Evolutionary conservation across 1,140 invertebrate genomes (phyloP), one percentile per base, ranked within the genome.

Genomic region (Vanessa atalanta): DNA sequence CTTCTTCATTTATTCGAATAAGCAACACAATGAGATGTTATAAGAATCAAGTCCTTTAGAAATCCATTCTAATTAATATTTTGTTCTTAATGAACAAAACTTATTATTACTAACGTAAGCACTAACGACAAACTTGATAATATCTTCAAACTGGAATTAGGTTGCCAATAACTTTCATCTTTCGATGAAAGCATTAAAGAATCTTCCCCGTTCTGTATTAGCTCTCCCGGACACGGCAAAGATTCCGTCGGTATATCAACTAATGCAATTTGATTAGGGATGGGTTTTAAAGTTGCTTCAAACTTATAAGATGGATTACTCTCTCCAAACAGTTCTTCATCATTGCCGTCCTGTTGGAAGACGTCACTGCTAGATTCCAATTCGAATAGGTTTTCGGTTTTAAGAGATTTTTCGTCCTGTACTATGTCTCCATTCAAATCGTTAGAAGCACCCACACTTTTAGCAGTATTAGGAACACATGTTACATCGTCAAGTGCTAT

Each of bases 141-240:
- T 60, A 76, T 73, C 63, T 74, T 84, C n/a, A 65, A 63, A 80
- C 82, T 87, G 7, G 83, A 85, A 71, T 75, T 87, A 6, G 80
- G 72, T 70, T 81, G 79, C 90, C 89, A 91, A 65, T 87, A 92
- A 61, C 67, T 88, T 79, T 90, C 88, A 14, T 90, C 87, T 81
- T 90, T 90, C 15, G 90, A 91, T 8, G 88, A 90, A 1, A 92
- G 79, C 90, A 92, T 92, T 37, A 91, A 63, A 0, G 90, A 91
- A 65, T 92, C 90, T 83, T 92, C 89, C 9, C 86, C 83, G 53
- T 87, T 91, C 65, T 85, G 83, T 2, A 80, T 69, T 9, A 83
- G 47, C 74, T 89, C 79, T 26, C 80, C 82, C 31, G 81, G 79
- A 75, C 90, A 92, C 12, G 80, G 81, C 48, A 92, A 67, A 26